A percentile compares a stretch with the other conserved stretches of the same genome.
These are phyloP conservation scores for Ooceraea biroi DNA, from an alignment of 1,140 invertebrate genomes.

Conservation along the genomic window DNA sequence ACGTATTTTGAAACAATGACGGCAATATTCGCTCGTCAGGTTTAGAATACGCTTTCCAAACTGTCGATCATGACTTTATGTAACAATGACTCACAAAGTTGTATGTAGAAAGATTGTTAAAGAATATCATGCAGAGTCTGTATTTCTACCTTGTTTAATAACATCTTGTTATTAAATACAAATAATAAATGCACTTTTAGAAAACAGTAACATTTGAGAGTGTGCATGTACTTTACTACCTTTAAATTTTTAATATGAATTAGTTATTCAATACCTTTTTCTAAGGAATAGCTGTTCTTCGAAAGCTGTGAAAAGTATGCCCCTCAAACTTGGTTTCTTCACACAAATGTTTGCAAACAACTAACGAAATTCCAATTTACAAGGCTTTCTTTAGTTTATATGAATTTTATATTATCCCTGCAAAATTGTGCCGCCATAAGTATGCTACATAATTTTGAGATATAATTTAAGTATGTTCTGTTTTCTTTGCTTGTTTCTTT, in stretches of 20 bases:
- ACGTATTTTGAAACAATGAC: constrained; percentile 28
- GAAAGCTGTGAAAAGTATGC: constrained; percentile 71
- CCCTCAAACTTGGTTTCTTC: constrained; percentile 73
- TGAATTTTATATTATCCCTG: constrained; percentile 69
- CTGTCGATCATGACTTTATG: constrained; percentile 6
- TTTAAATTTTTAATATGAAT: constrained; percentile 64
- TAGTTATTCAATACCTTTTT: constrained; percentile 72
- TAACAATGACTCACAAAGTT: constrained; percentile 2
- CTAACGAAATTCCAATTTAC: constrained; percentile 71
- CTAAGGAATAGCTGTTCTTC: constrained; percentile 68
- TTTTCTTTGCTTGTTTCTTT: neutral
- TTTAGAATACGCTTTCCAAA: constrained; percentile 12
- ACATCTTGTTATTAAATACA: constrained; percentile 7
- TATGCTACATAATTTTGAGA: constrained; percentile 50
- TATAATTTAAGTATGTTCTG: constrained; percentile 30
- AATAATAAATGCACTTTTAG: constrained; percentile 32
- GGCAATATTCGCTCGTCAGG: constrained; percentile 4
- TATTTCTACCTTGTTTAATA: constrained; percentile 14
- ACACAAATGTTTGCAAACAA: constrained; percentile 71
- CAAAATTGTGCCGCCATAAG: constrained; percentile 69
- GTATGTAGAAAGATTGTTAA: constrained; percentile 8
- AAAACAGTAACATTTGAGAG: constrained; percentile 38
- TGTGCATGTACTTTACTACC: constrained; percentile 56
- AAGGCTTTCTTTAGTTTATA: constrained; percentile 66
- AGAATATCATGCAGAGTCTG: constrained; percentile 52